These are phyloP conservation scores for Conchocele bisecta DNA, from an alignment of 2,888 invertebrate genomes.

Conservation along the genomic window DNA sequence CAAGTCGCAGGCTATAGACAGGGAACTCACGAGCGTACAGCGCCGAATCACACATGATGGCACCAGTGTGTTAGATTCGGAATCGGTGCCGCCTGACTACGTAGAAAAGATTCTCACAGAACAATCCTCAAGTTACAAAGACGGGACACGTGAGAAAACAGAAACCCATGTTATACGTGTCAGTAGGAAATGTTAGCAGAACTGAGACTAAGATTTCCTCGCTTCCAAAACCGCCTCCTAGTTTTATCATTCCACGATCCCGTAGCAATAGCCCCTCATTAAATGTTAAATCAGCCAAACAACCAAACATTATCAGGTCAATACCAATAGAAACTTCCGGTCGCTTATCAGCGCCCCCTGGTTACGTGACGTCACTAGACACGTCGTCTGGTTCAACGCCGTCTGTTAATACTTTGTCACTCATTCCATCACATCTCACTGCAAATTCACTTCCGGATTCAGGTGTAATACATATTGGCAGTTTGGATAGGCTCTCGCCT, in stretches of 20 bases:
- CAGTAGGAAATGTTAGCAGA: slow-evolving; percentile 45
- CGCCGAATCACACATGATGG: slow-evolving; percentile 46
- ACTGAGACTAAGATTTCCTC: slow-evolving; percentile 58
- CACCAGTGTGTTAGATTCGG: slow-evolving; percentile 23
- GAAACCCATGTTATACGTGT: slow-evolving; percentile 41
- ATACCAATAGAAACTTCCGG: slow-evolving; percentile 68
- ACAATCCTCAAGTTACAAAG: slow-evolving; percentile 49
- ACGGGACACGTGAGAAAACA: slow-evolving; percentile 38
- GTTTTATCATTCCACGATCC: slow-evolving; percentile 76
- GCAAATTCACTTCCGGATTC: slow-evolving; percentile 21
- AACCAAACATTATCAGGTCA: slow-evolving; percentile 57
- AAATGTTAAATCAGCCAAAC: too few relatives aligned
- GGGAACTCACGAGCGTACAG: slow-evolving; percentile 13
- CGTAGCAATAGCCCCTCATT: slow-evolving; percentile 47
- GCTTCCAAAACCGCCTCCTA: slow-evolving; percentile 75
- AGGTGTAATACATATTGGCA: slow-evolving; percentile 45
- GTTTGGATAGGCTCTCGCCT: slow-evolving; percentile 66
- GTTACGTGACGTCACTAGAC: slow-evolving; percentile 32
- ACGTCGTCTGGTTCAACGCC: slow-evolving; percentile 53
- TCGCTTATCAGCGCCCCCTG: slow-evolving; percentile 37
- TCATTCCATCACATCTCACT: slow-evolving; percentile 25
- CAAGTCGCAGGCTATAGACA: slow-evolving; percentile 3
- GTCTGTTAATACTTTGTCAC: slow-evolving; percentile 29
- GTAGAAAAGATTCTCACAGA: slow-evolving; percentile 55
- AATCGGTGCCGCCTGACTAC: slow-evolving; percentile 43